Percentiles rank a stretch among this genome's conserved stretches.
phyloP scores from a whole-genome alignment of 2,113 vertebrate genomes.

The Archocentrus centrarchus region DNA sequence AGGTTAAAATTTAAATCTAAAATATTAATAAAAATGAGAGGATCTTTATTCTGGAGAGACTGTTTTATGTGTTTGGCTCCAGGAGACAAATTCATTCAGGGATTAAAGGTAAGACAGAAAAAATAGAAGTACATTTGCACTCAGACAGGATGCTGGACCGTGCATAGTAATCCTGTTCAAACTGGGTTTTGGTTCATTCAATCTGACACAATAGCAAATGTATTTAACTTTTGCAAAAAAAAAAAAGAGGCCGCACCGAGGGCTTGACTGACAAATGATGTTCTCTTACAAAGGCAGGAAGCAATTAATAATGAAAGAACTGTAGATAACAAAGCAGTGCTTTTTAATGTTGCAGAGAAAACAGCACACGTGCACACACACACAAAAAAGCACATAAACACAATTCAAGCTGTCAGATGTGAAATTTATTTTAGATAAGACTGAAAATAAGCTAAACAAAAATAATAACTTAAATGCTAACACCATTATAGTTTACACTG shows the following conservation, averaged over 20 bases:
- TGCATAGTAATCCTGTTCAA: conserved; percentile 58
- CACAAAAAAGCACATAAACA: not conserved
- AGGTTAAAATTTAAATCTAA: not conserved
- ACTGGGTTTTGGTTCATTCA: conserved; percentile 57
- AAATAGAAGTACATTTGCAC: conserved; percentile 23
- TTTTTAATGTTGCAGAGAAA: conserved; percentile 21
- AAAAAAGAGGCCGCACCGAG: conserved; percentile 20
- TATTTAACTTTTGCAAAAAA: conserved; percentile 57
- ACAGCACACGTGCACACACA: not conserved
- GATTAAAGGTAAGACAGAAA: conserved; percentile 48
- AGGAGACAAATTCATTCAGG: conserved; percentile 30
- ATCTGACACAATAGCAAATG: conserved; percentile 61
- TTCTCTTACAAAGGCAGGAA: conserved; percentile 40
- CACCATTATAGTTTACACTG: not conserved
- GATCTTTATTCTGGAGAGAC: not conserved
- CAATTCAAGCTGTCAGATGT: not conserved
- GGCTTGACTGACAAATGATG: conserved; percentile 59
- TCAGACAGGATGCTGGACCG: conserved; percentile 45
- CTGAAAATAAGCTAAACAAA: conserved; percentile 30
- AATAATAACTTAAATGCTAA: conserved; percentile 16
- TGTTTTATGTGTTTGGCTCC: conserved; percentile 1
- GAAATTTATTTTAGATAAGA: conserved; percentile 31
- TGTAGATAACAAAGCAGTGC: conserved; percentile 28
- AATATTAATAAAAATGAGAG: conserved; percentile 31
- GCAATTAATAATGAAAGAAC: conserved; percentile 56